These are phyloP conservation scores for Urechis unicinctus DNA, from an alignment of 2,888 invertebrate genomes.

Conservation along the genomic window DNA sequence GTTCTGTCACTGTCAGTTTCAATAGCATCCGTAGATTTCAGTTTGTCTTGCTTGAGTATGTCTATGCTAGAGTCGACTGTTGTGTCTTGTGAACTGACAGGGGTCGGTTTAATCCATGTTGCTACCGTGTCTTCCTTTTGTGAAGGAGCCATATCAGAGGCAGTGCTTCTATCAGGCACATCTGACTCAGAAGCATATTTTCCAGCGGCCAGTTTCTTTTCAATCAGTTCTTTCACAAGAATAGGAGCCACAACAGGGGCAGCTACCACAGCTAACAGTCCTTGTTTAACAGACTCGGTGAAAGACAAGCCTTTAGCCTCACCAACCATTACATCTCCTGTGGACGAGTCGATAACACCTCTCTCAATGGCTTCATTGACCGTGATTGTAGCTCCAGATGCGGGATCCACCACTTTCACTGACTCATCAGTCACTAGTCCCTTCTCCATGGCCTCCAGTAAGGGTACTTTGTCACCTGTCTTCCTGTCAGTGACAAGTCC, in stretches of 20 bases:
- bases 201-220: background rate
- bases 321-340: too few species aligned
- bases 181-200: too few species aligned
- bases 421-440: slow-evolving; percentile 34
- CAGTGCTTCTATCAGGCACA: too few species aligned
- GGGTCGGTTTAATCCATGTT: too few species aligned
- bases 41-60: too few species aligned
- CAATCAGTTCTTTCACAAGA: background rate
- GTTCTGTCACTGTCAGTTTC: too few species aligned
- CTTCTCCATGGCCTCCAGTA: slow-evolving; percentile 34
- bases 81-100: too few species aligned
- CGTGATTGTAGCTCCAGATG: background rate
- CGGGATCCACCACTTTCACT: background rate
- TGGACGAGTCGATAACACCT: background rate
- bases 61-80: too few species aligned
- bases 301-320: background rate
- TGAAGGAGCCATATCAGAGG: too few species aligned
- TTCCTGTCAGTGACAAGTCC: slow-evolving; percentile 62
- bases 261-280: background rate
- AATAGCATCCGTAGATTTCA: too few species aligned
- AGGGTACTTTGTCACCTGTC: slow-evolving; percentile 21
- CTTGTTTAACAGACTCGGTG: background rate
- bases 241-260: background rate
- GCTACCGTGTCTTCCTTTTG: too few species aligned
- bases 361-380: background rate